Base-by-base conservation (phyloP, 1,140 invertebrate species). In the Pogonomyrmex barbatus region DNA sequence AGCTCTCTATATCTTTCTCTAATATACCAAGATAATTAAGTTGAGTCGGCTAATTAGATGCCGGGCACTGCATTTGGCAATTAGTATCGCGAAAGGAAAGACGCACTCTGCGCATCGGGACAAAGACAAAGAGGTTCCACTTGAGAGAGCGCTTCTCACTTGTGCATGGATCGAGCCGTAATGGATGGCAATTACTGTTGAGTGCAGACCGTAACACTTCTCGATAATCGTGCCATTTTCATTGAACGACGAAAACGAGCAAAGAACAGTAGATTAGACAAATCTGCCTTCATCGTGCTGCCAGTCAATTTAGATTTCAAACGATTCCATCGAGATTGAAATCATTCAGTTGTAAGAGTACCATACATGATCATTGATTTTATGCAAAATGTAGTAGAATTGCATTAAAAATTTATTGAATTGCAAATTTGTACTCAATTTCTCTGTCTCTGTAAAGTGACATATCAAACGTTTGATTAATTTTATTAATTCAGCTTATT, bases 171-270 rank as follows among this genome's bases (percentile, higher is more conserved):
- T 90, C 89, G 87, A 71, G 83, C 67, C 62, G 77, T 90, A 90
- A 90, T 90, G 89, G 89, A 90, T 88, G 83, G 89, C 89, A 88
- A 90, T 90, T 90, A 90, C 87, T 75, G 77, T 77, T 90, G 89
- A 90, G 89, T 90, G 87, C 87, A 62, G 87, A 87, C 77, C 81
- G 89, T 88, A 90, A 90, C 88, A 87, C 86, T 86, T 90, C 86
- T 79, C 89, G 89, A 90, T 90, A 90, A 90, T 90, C 82, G 84
- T 54, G 77, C 58, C 89, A 87, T 89, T 89, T 90, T 83, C 79
- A 83, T 83, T 33, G 36, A 62, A 71, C 68, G 54, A 60, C 42
- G 45, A 42, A 83, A 83, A 83, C 54, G 45, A 60, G 42, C 33
- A 83, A 83, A 83, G 58, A 83, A 33, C 33, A 47, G 17, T 47